A percentile compares a stretch with the other conserved stretches of the same genome.
Conservation (phyloP, 2,888 invertebrate species). For the Platynereis dumerilii region DNA sequence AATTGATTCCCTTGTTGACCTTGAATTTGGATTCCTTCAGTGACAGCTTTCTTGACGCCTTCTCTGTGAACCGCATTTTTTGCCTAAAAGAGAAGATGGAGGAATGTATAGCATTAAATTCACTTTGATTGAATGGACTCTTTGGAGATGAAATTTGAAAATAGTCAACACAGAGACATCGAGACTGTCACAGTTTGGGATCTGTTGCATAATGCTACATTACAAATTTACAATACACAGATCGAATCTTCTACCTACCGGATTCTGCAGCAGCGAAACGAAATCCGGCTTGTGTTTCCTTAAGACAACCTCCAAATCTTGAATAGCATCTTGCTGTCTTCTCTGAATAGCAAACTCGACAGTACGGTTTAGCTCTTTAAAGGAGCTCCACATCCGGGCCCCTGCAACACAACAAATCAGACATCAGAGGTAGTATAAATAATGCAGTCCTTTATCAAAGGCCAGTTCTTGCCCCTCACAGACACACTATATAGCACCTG, state of each 20-base stretch:
- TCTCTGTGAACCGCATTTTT: slow-evolving; percentile 79
- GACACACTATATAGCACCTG: no score
- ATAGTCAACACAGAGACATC: not conserved
- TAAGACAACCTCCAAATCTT: slow-evolving; percentile 75
- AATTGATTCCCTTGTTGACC: slow-evolving; percentile 58
- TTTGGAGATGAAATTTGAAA: not conserved
- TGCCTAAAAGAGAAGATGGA: slow-evolving; percentile 47
- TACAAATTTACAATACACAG: no score
- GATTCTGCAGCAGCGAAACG: slow-evolving; percentile 81
- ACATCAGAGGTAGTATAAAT: no score
- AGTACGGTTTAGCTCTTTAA: slow-evolving; percentile 58
- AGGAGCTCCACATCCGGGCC: slow-evolving; percentile 62
- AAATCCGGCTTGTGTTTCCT: slow-evolving; percentile 87
- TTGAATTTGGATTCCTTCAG: slow-evolving; percentile 63
- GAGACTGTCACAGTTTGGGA: not conserved
- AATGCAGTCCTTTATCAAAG: no score
- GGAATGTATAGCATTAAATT: slow-evolving; percentile 6
- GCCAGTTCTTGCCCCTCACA: no score
- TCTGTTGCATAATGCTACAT: no score
- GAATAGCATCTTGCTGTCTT: slow-evolving; percentile 56
- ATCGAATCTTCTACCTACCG: slow-evolving; percentile 75
- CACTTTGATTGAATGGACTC: not conserved
- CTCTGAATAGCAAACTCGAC: slow-evolving; percentile 59
- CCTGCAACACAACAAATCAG: no score
- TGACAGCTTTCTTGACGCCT: slow-evolving; percentile 80